Evolutionary conservation across 1,140 invertebrate genomes (phyloP).

Genomic region (Phortica variegata): DNA sequence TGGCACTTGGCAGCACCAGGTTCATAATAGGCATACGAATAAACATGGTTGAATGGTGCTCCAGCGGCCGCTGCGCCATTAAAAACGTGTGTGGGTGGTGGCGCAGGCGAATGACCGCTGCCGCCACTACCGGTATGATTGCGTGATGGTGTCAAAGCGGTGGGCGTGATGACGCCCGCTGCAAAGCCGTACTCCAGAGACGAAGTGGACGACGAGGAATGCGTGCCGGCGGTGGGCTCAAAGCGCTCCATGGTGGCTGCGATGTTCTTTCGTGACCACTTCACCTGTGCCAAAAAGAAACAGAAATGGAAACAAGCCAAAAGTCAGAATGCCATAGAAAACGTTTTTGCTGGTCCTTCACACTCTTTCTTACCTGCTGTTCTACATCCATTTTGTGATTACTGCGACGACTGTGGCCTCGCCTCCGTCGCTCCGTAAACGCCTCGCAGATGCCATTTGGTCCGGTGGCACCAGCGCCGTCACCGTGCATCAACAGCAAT

Average conservation of each 20-base stretch:
- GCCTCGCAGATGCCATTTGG: constrained; percentile 25
- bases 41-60: constrained; percentile 61
- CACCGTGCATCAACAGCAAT: constrained; percentile 32
- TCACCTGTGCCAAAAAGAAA: constrained; percentile 29
- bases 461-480: constrained; percentile 15
- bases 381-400: constrained; percentile 55
- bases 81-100: constrained; percentile 61
- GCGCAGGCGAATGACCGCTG: constrained; percentile 5
- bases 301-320: not conserved
- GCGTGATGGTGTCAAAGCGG: constrained; percentile 38
- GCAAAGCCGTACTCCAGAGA: constrained; percentile 50
- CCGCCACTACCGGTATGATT: constrained; percentile 2
- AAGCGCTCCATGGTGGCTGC: constrained; percentile 65
- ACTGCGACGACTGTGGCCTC: constrained; percentile 46
- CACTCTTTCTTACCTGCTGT: constrained; percentile 41
- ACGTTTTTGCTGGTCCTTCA: not conserved
- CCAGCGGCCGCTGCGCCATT: not conserved
- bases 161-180: constrained; percentile 46
- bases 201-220: constrained; percentile 43
- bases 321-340: no score
- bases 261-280: constrained; percentile 62
- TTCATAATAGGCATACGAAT: constrained; percentile 79
- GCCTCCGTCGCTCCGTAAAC: constrained; percentile 43
- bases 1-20: constrained; percentile 61
- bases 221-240: constrained; percentile 56